phyloP scores from a whole-genome alignment of 2,888 invertebrate genomes.

The Adineta ricciae region DNA sequence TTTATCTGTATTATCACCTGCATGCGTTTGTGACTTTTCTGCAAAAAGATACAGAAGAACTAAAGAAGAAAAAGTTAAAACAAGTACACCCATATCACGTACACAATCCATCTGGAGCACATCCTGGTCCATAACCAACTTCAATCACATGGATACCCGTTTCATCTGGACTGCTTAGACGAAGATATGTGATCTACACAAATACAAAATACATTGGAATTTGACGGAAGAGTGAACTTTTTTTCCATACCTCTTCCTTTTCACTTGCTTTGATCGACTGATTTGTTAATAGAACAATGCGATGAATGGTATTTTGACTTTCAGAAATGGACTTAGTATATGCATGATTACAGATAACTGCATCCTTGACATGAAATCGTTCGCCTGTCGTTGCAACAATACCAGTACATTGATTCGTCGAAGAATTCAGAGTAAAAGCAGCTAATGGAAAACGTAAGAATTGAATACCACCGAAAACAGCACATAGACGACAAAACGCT shows the following conservation, averaged over 20 bases:
- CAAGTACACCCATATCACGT: neutral
- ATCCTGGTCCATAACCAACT: neutral
- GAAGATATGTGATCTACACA: neutral
- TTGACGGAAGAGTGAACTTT: neutral
- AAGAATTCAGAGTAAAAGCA: neutral
- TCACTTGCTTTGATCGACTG: neutral
- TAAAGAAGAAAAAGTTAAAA: neutral
- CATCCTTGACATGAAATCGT: neutral
- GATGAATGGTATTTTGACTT: neutral
- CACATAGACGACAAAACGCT: constrained; percentile 85
- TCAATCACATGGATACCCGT: neutral
- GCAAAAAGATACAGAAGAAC: neutral
- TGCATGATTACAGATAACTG: neutral
- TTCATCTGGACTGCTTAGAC: neutral
- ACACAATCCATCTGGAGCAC: constrained; percentile 13
- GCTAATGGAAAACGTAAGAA: constrained; percentile 51
- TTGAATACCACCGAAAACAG: constrained; percentile 93
- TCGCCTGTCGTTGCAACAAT: neutral
- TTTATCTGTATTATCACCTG: neutral
- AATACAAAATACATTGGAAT: no score
- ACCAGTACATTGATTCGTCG: neutral
- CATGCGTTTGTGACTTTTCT: neutral
- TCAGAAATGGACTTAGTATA: neutral
- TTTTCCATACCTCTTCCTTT: neutral
- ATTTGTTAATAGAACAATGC: neutral